phyloP scores from a whole-genome alignment of 2,888 invertebrate genomes.

The Homarus gammarus region DNA sequence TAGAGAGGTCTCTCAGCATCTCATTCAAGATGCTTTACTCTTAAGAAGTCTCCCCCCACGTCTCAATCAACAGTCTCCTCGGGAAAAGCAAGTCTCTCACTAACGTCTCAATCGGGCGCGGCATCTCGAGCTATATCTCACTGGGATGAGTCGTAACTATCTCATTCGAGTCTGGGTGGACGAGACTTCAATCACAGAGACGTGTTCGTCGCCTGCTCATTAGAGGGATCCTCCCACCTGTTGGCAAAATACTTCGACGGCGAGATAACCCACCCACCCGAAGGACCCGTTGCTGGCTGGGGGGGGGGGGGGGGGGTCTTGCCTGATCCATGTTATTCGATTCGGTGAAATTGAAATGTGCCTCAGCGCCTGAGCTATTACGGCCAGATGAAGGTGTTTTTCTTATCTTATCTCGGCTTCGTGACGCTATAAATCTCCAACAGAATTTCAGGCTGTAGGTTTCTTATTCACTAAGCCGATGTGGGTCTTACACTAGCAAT shows the following conservation, averaged over 20 bases:
- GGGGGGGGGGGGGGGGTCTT: background rate
- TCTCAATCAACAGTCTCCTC: too few relatives aligned
- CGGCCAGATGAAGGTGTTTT: background rate
- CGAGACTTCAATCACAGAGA: background rate
- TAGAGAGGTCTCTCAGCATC: too few relatives aligned
- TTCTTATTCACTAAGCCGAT: too few relatives aligned
- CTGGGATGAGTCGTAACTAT: background rate
- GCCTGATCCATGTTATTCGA: background rate
- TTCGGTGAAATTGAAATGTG: background rate
- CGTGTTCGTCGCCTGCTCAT: background rate
- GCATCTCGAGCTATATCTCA: background rate
- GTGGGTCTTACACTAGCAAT: too few relatives aligned
- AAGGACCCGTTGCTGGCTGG: background rate
- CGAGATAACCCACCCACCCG: background rate
- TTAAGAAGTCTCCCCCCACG: too few relatives aligned
- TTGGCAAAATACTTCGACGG: background rate
- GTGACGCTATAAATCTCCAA: too few relatives aligned
- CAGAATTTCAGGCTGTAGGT: too few relatives aligned
- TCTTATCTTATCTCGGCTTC: too few relatives aligned
- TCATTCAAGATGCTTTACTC: too few relatives aligned
- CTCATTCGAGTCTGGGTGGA: background rate
- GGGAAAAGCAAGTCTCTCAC: too few relatives aligned
- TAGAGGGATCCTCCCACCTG: background rate
- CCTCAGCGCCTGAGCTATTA: background rate
- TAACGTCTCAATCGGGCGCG: too few relatives aligned